These are phyloP conservation scores for Melangyna quadrimaculata DNA, from an alignment of 2,888 invertebrate species.

Conservation along the genomic window DNA sequence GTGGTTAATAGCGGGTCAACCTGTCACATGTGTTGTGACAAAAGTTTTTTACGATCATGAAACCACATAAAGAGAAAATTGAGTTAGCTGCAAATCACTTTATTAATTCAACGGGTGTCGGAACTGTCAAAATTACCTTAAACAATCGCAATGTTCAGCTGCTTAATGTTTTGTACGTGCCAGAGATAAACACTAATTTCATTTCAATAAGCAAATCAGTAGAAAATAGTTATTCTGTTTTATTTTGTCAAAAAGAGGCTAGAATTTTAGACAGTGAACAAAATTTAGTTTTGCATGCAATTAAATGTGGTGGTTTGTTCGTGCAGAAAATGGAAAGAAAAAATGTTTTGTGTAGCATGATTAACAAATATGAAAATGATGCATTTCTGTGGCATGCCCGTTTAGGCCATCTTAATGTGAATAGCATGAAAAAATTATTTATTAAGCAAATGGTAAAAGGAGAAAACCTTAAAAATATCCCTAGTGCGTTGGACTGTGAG, in stretches of 20 bases:
- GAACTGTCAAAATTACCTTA: background rate
- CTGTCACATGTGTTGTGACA: constrained; percentile 22
- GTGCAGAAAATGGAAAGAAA: background rate
- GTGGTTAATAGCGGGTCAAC: constrained; percentile 18
- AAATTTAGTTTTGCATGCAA: constrained; percentile 7
- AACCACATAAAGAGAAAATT: background rate
- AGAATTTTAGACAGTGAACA: background rate
- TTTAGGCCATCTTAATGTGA: background rate
- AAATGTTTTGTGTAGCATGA: background rate
- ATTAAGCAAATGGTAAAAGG: background rate
- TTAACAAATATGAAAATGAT: background rate
- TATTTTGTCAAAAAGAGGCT: background rate
- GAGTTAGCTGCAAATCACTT: constrained; percentile 13
- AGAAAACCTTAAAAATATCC: background rate
- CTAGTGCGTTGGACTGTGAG: background rate
- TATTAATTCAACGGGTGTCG: background rate
- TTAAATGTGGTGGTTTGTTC: background rate
- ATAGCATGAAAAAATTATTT: constrained; percentile 1
- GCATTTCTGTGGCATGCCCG: no score
- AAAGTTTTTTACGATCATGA: constrained; percentile 15
- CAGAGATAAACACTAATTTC: constrained; percentile 19
- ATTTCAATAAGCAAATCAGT: constrained; percentile 6
- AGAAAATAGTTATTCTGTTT: background rate
- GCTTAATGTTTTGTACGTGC: constrained; percentile 1
- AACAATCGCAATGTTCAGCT: background rate